Evolutionary conservation across 1,140 invertebrate genomes (phyloP).

Genomic region (Penaeus japonicus): DNA sequence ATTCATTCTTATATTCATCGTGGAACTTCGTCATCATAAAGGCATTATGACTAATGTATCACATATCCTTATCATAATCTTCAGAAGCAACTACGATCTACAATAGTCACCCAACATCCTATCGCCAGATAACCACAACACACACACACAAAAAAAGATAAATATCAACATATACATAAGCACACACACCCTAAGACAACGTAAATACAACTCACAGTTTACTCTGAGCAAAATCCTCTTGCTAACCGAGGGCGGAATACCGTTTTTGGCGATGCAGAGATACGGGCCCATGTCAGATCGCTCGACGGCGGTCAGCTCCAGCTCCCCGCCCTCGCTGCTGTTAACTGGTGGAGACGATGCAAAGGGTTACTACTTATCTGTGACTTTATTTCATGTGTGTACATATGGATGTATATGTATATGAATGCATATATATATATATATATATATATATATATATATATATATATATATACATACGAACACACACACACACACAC

Average conservation of each 20-base stretch:
- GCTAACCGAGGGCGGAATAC: constrained; percentile 86
- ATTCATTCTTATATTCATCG: too few species aligned
- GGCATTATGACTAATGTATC: too few species aligned
- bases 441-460: too few species aligned
- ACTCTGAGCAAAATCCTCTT: constrained; percentile 85
- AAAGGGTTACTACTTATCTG: too few species aligned
- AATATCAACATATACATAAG: constrained; percentile 1
- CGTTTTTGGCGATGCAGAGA: constrained; percentile 86
- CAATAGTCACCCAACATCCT: neutral
- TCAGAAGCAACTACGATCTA: too few species aligned
- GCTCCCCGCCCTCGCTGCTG: constrained; percentile 70
- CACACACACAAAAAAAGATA: neutral
- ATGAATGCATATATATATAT: too few species aligned
- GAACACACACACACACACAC: too few species aligned
- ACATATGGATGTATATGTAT: too few species aligned
- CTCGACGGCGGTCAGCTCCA: constrained; percentile 78
- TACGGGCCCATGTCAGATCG: constrained; percentile 85
- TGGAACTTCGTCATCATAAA: too few species aligned
- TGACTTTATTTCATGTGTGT: too few species aligned
- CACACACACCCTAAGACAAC: neutral
- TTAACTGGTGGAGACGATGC: neutral
- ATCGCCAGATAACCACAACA: constrained; percentile 1
- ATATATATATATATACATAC: too few species aligned
- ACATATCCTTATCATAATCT: too few species aligned
- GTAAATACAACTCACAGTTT: constrained; percentile 78